Conservation (phyloP, 2,888 invertebrate species). For the Elysia crispata region DNA sequence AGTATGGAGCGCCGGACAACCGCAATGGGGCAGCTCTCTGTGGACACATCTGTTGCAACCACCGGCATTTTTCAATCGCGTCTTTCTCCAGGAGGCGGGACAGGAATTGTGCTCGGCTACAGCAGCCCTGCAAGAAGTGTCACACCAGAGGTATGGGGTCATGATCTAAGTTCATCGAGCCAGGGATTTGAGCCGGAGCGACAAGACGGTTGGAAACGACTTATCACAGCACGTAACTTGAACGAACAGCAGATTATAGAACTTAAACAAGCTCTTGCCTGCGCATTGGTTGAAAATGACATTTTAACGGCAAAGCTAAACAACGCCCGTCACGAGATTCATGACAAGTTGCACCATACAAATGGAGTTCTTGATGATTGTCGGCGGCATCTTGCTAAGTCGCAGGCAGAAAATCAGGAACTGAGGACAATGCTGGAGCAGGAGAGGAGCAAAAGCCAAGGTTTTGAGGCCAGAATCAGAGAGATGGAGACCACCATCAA, state of each 20-base stretch:
- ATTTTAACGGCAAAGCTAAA: conserved; percentile 68
- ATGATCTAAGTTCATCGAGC: conserved; percentile 51
- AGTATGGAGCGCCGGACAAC: not conserved
- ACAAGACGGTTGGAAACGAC: conserved; percentile 62
- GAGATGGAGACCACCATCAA: conserved; percentile 62
- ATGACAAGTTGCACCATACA: conserved; percentile 67
- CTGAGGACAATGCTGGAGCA: conserved; percentile 62
- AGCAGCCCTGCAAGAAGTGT: conserved; percentile 67
- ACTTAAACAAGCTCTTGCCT: conserved; percentile 70
- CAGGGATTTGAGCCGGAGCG: conserved; percentile 60
- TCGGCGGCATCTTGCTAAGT: conserved; percentile 63
- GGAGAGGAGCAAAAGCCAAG: conserved; percentile 61
- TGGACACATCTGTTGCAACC: not conserved
- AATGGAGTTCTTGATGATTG: conserved; percentile 70
- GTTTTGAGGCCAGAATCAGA: conserved; percentile 56
- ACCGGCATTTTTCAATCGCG: too few relatives aligned
- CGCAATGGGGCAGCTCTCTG: not conserved
- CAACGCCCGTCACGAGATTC: conserved; percentile 68
- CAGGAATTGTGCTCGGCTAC: conserved; percentile 61
- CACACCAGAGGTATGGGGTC: conserved; percentile 67
- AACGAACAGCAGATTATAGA: conserved; percentile 66
- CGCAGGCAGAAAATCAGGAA: conserved; percentile 70
- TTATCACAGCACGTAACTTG: conserved; percentile 58
- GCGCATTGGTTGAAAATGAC: conserved; percentile 69
- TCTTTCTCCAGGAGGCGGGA: conserved; percentile 16